phyloP scores from a whole-genome alignment of 2,113 vertebrate species.

The Bolborhynchus lineola region DNA sequence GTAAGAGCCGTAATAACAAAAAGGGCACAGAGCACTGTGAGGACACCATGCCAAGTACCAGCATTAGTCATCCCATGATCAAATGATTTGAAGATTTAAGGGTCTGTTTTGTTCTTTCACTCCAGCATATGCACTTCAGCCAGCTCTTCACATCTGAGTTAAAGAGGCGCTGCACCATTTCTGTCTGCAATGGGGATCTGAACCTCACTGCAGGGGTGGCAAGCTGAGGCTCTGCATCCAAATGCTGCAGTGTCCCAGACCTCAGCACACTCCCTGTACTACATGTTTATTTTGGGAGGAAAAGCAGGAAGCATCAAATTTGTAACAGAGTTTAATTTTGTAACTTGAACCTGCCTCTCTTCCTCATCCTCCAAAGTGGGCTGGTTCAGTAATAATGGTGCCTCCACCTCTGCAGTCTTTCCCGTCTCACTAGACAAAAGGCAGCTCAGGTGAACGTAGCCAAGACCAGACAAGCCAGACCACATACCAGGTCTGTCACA shows the following conservation, averaged over 20 bases:
- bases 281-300: neutral
- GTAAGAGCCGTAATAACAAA: constrained; percentile 45
- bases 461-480: neutral
- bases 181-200: neutral
- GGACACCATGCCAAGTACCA: constrained; percentile 34
- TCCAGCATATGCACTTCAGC: neutral
- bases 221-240: neutral
- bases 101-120: constrained; percentile 43
- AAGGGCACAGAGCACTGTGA: constrained; percentile 22
- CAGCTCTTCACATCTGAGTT: constrained; percentile 17
- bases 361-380: neutral
- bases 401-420: neutral
- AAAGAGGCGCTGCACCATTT: constrained; percentile 10
- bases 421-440: neutral
- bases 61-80: constrained; percentile 52
- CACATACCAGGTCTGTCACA: neutral
- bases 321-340: neutral
- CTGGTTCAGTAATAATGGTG: neutral
- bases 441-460: neutral
- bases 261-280: neutral
- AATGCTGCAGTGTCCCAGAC: neutral
- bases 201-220: rapidly evolving
- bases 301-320: neutral
- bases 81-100: constrained; percentile 60
- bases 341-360: neutral